Evolutionary conservation across 2,113 vertebrate species (phyloP).

Genomic region (Isurus oxyrinchus): DNA sequence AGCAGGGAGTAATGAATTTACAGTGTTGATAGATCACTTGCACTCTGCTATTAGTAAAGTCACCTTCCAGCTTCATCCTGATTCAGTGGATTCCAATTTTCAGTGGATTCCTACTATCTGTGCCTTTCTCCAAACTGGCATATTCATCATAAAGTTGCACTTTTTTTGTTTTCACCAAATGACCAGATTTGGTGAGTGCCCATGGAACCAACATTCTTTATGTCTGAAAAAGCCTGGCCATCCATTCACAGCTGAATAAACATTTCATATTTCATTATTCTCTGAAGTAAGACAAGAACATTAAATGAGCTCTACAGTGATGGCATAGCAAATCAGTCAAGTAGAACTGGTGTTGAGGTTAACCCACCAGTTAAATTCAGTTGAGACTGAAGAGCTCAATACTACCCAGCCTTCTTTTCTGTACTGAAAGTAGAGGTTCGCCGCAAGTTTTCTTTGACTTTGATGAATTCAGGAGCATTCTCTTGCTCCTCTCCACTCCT

Average conservation of each 20-base stretch:
- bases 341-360: neutral
- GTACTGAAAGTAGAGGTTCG: constrained; percentile 61
- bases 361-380: neutral
- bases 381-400: neutral
- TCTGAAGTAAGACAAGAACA: constrained; percentile 9
- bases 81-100: neutral
- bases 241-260: neutral
- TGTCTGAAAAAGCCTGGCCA: constrained; percentile 9
- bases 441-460: constrained; percentile 86
- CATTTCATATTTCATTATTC: neutral
- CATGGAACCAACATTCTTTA: neutral
- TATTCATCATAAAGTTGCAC: neutral
- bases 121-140: neutral
- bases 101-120: neutral
- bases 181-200: neutral
- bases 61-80: neutral
- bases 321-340: neutral
- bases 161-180: neutral
- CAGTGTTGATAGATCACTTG: neutral
- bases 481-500: constrained; percentile 56
- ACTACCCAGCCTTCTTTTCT: constrained; percentile 68
- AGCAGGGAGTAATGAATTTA: neutral
- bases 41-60: neutral
- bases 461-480: constrained; percentile 84
- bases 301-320: constrained; percentile 13